Conservation (phyloP, 2,797 vertebrate species). For the Pangasius krempfi region DNA sequence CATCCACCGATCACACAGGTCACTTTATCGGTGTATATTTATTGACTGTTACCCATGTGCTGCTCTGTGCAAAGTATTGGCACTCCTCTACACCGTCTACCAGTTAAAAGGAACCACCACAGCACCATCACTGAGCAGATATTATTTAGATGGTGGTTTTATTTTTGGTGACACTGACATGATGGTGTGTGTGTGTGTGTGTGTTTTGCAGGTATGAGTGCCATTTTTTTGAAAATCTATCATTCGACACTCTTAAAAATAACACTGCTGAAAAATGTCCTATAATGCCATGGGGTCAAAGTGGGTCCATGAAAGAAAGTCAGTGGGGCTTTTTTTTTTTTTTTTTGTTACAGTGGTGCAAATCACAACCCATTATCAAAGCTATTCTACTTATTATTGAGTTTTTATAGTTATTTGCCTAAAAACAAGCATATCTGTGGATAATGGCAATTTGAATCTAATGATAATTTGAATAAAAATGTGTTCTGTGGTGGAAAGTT, state of each 20-base stretch:
- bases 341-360: background rate
- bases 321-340: background rate
- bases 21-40: background rate
- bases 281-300: background rate
- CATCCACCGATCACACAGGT: background rate
- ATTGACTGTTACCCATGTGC: background rate
- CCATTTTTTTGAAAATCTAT: background rate
- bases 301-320: background rate
- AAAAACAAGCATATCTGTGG: background rate
- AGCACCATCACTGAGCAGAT: background rate
- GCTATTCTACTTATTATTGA: background rate
- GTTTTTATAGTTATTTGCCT: background rate
- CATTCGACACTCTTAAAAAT: background rate
- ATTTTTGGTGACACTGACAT: background rate
- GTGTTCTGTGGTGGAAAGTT: background rate
- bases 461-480: background rate
- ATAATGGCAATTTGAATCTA: background rate
- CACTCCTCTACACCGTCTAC: background rate
- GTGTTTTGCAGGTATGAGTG: background rate
- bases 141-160: background rate
- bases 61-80: background rate
- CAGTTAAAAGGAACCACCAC: background rate
- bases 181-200: background rate
- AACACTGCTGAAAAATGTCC: background rate
- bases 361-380: background rate